phyloP scores from a whole-genome alignment of 2,797 vertebrate genomes.

The Hippopotamyrus pictus region DNA sequence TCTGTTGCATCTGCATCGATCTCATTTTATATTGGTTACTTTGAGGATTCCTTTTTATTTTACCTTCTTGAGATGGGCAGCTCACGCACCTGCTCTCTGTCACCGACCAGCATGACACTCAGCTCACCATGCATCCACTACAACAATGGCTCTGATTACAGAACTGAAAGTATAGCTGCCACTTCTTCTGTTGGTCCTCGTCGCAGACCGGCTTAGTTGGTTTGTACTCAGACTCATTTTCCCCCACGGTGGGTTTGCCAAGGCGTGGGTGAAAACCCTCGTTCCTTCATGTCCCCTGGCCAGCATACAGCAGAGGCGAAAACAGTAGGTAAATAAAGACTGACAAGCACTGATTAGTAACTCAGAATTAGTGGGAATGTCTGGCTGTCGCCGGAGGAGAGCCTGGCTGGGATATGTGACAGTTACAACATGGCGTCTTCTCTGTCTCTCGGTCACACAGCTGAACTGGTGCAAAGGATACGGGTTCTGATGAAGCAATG shows the following conservation, averaged over 20 bases:
- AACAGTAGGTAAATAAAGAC: neutral
- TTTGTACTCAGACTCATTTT: neutral
- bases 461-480: neutral
- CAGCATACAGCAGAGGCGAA: neutral
- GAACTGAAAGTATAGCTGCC: neutral
- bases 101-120: neutral
- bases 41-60: neutral
- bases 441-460: too few relatives aligned
- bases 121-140: neutral
- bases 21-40: neutral
- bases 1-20: neutral
- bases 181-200: neutral
- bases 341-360: neutral
- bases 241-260: neutral
- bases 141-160: neutral
- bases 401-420: neutral
- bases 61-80: neutral
- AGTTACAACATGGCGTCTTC: neutral
- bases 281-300: neutral
- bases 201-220: conserved; percentile 11
- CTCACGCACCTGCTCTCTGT: neutral
- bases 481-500: neutral
- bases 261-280: neutral
- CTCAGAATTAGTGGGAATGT: neutral
- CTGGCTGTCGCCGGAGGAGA: neutral